Evolutionary conservation across 2,888 invertebrate species (phyloP).

Genomic region (Synergus itoensis): DNA sequence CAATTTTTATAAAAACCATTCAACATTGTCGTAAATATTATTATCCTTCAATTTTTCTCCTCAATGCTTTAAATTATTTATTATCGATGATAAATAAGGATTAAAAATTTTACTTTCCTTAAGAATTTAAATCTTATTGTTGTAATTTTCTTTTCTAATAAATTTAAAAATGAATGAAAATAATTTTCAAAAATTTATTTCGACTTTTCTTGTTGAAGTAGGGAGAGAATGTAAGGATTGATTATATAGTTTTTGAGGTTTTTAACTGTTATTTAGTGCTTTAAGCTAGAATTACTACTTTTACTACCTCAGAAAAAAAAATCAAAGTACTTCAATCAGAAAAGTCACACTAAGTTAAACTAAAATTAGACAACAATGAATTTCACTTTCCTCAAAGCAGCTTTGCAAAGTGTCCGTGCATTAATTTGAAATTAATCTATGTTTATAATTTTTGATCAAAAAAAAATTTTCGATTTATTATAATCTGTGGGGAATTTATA

Average conservation of each 20-base stretch:
- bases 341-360: not conserved
- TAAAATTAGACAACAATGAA: not conserved
- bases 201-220: not conserved
- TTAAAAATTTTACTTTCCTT: not conserved
- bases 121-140: not conserved
- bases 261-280: slow-evolving; percentile 39
- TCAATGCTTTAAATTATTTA: not conserved
- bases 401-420: not conserved
- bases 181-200: not conserved
- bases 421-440: slow-evolving; percentile 1
- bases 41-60: not conserved
- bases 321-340: not conserved
- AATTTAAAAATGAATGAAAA: not conserved
- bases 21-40: not conserved
- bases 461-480: no score
- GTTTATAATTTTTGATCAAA: slow-evolving; percentile 9
- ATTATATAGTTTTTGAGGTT: slow-evolving; percentile 13
- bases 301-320: not conserved
- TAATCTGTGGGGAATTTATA: no score
- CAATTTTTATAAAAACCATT: not conserved
- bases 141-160: not conserved
- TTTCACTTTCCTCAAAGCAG: not conserved
- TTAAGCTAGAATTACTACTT: slow-evolving; percentile 34
- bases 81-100: not conserved
- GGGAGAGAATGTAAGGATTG: not conserved